Evolutionary conservation across 2,888 invertebrate genomes (phyloP).

Genomic region (Bombylius discolor): DNA sequence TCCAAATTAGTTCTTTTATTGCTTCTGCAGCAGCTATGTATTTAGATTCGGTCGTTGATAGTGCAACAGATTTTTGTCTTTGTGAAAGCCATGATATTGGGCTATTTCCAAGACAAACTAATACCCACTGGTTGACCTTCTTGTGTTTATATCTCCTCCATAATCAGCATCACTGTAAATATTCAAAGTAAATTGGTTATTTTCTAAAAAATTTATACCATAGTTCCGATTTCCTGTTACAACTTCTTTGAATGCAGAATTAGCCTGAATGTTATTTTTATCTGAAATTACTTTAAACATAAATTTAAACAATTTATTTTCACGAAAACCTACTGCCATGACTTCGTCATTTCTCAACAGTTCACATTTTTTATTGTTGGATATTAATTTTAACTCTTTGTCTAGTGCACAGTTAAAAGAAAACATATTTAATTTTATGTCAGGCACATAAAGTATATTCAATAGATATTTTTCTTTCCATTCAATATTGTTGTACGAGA

Average conservation of each 20-base stretch:
- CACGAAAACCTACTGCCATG: too few species aligned
- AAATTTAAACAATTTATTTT: too few species aligned
- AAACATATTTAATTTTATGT: too few species aligned
- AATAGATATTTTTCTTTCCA: too few species aligned
- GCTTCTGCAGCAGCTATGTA: conserved; percentile 16
- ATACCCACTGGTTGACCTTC: conserved; percentile 10
- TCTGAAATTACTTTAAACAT: too few species aligned
- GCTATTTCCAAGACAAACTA: conserved; percentile 4
- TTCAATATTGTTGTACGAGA: background rate
- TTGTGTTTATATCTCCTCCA: conserved; percentile 9
- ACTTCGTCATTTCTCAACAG: too few species aligned
- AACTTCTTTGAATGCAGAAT: too few species aligned
- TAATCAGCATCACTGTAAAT: conserved; percentile 12
- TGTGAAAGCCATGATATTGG: conserved; percentile 4
- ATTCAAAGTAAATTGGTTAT: background rate
- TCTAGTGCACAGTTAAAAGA: too few species aligned
- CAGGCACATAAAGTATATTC: too few species aligned
- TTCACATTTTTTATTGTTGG: too few species aligned
- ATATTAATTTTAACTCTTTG: too few species aligned
- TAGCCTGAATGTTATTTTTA: too few species aligned
- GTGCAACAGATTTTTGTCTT: conserved; percentile 16
- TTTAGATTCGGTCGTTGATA: conserved; percentile 19
- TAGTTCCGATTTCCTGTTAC: background rate
- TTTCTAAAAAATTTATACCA: background rate
- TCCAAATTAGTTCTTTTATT: conserved; percentile 14